Conservation (phyloP, 1,140 invertebrate species). For the Dinoponera quadriceps region DNA sequence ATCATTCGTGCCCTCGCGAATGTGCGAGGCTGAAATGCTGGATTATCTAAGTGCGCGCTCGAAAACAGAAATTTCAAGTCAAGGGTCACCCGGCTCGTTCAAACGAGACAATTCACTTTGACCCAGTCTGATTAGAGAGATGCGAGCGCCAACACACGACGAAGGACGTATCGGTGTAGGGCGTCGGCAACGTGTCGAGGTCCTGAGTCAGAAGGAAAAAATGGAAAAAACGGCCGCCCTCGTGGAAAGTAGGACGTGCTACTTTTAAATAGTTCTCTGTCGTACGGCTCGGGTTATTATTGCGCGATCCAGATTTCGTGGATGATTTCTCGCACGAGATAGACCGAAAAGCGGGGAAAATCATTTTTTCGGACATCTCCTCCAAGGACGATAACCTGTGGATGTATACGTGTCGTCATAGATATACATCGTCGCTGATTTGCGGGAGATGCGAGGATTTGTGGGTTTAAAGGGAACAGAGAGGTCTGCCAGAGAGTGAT, state of each 20-base stretch:
- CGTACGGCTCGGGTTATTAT: constrained; percentile 81
- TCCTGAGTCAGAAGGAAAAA: constrained; percentile 26
- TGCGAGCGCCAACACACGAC: not conserved
- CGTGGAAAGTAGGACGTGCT: constrained; percentile 55
- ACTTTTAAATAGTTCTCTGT: constrained; percentile 74
- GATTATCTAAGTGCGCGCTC: not conserved
- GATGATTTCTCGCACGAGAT: constrained; percentile 23
- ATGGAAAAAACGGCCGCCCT: constrained; percentile 30
- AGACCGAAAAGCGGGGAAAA: not conserved
- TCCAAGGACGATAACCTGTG: not conserved
- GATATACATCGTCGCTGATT: constrained; percentile 1
- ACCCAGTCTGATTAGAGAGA: not conserved
- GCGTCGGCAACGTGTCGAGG: constrained; percentile 11
- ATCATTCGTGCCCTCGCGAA: not conserved
- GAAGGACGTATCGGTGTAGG: not conserved
- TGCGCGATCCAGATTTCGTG: constrained; percentile 71
- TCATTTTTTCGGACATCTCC: constrained; percentile 43
- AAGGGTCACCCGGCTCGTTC: not conserved
- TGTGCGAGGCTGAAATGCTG: too few species aligned
- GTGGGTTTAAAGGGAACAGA: not conserved
- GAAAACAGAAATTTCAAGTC: constrained; percentile 15
- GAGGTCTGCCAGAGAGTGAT: not conserved
- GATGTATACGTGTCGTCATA: not conserved
- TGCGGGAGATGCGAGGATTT: not conserved
- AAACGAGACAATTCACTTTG: not conserved